Percentiles rank a stretch among this genome's conserved stretches.
Evolutionary conservation across 2,888 invertebrate species (phyloP).

Genomic region (Phaedon cochleariae): DNA sequence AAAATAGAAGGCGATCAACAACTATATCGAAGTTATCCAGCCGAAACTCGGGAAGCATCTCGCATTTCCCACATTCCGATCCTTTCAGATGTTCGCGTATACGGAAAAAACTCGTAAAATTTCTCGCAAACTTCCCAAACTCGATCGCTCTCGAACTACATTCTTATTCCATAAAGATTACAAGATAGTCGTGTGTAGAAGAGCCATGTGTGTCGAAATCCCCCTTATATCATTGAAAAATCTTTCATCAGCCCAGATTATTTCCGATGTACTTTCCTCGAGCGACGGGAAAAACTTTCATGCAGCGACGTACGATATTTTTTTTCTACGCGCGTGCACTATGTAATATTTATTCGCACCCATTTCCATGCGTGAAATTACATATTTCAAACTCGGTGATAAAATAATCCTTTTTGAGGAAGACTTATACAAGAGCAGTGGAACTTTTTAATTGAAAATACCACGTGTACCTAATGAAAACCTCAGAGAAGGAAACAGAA

Average conservation of each 20-base stretch:
- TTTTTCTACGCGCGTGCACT: not conserved
- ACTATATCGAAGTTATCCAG: too few species aligned
- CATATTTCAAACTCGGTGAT: too few species aligned
- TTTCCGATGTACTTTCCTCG: slow-evolving; percentile 41
- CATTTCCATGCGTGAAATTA: too few species aligned
- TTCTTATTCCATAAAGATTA: slow-evolving; percentile 60
- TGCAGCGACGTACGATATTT: not conserved
- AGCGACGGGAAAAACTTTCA: slow-evolving; percentile 29
- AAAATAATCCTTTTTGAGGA: too few species aligned
- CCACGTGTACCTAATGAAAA: too few species aligned
- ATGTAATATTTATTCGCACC: too few species aligned
- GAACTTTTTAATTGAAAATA: too few species aligned
- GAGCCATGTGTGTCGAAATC: slow-evolving; percentile 45
- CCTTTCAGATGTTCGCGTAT: not conserved
- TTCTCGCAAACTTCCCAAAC: slow-evolving; percentile 26
- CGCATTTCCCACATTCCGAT: slow-evolving; percentile 5
- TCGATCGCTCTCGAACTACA: slow-evolving; percentile 44
- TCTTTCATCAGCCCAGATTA: slow-evolving; percentile 43
- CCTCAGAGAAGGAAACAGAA: too few species aligned
- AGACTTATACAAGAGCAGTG: too few species aligned
- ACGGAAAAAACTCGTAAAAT: not conserved
- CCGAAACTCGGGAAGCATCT: slow-evolving; percentile 6
- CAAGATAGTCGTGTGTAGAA: slow-evolving; percentile 49
- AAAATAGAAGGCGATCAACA: too few species aligned
- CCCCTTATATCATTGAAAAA: slow-evolving; percentile 28